Evolutionary conservation across 2,888 invertebrate species (phyloP), one percentile per base, ranked within the genome.

Genomic region (Pemphredon lugubris): DNA sequence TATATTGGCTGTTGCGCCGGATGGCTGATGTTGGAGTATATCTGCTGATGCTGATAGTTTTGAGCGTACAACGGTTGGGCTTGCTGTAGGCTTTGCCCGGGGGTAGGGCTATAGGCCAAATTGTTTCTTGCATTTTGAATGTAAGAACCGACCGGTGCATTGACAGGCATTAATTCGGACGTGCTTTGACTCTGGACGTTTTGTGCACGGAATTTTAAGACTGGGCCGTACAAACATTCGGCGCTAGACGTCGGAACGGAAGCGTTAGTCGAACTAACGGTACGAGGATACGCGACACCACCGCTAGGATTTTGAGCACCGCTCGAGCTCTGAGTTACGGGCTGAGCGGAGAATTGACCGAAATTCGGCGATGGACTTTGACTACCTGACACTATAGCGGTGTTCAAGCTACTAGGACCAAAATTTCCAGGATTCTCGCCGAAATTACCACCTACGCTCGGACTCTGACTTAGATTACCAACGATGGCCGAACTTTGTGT

Each of bases 401-500:
- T 76, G 14, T 70, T 75, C 67, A 83, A 75, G 34, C 83, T 85
- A 61, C 73, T 73, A 2, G 85, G 81, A 1, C 83, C 85, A 14
- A 78, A 83, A 30, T 76, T 84, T 3, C 79, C 83, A 4, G 84
- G 77, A 72, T 86, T 86, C 50, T 88, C 86, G 57, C 81, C 81
- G 59, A 82, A 84, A 63, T 86, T 87, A 26, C 84, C 84, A 57
- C 83, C 81, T 9, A 86, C 61, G 16, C 83, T 84, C 5, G 88
- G 83, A 40, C 86, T 86, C 57, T 89, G 89, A 44, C 86, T 86
- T n/a, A 89, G 83, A 70, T 86, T 89, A 45, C 86, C 85, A 16
- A 88, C 86, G 59, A 89, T 89, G 1, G 88, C 88, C 2, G 89
- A 89, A 55, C 88, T 89, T 51, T 89, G 89, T 1, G 88, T 87